Base-by-base conservation (phyloP, 1,140 invertebrate genomes). In the Ceratina calcarata region DNA sequence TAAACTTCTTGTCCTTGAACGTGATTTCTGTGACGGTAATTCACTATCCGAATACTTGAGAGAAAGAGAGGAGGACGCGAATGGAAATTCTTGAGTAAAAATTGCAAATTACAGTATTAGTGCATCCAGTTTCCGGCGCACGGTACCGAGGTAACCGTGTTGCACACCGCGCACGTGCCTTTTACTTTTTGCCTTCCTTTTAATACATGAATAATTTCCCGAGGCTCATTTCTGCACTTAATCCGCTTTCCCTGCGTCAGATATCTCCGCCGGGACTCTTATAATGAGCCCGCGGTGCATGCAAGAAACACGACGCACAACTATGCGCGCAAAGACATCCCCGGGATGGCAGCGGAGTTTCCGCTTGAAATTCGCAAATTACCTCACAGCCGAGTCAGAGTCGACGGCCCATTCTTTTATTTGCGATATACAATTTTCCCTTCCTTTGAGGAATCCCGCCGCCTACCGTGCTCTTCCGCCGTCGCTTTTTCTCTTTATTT, bases 391-490 rank as follows among this genome's bases (percentile, higher is more conserved):
- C 7, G 51, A 78, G 60, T 51, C 65, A 61, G 37, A 45, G 22
- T 57, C 77, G 57, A 16, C 49, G 51, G 71, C n/a, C 57, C 60
- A 53, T 80, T 81, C 69, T 75, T 73, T 71, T 70, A 81, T 80
- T 84, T 22, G 32, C 22, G 60, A 80, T 83, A 77, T 55, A 84
- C 66, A 84, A 84, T 81, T 81, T 84, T 61, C 82, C 65, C 69
- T 45, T 80, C 82, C 79, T 81, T 81, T 81, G 73, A 85, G 80
- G 74, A 76, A 78, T 73, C 62, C 51, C 15, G 66, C 67, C 37
- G 27, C 53, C 58, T 18, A 24, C 24, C 57, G 20, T 13, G 24
- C 24, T n/a, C 37, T 10, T 7, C 37, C n/a, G 24, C 16, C 4
- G 7, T 15, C 37, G 10, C 51, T 15, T 65, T 70, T 66, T 53